phyloP scores from a whole-genome alignment of 2,888 invertebrate genomes.

The Rhabditophanes sp. region DNA sequence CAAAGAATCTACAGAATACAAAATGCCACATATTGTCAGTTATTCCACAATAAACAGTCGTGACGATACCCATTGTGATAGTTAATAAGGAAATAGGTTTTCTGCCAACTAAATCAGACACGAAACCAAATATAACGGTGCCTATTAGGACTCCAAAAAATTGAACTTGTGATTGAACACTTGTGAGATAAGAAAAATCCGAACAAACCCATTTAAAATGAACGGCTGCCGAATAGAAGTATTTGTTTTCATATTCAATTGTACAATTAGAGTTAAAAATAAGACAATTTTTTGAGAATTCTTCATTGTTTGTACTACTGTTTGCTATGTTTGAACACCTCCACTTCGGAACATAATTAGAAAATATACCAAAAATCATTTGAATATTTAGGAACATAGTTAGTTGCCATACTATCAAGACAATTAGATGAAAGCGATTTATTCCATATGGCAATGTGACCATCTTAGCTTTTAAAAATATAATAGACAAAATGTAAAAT shows the following conservation, averaged over 20 bases:
- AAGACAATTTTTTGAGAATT: conserved; percentile 23
- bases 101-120: conserved; percentile 9
- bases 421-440: conserved; percentile 39
- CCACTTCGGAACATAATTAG: conserved; percentile 37
- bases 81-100: conserved; percentile 16
- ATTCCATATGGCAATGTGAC: no score
- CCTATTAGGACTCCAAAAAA: conserved; percentile 23
- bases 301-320: no score
- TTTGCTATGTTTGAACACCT: no score
- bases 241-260: conserved; percentile 25
- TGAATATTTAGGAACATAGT: conserved; percentile 35
- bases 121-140: conserved; percentile 32
- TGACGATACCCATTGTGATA: conserved; percentile 22
- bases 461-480: no score
- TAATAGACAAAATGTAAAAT: no score
- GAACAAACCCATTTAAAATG: conserved; percentile 37
- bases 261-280: conserved; percentile 15
- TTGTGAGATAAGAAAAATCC: conserved; percentile 17
- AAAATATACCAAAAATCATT: conserved; percentile 37
- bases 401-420: conserved; percentile 38
- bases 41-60: no score
- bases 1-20: conserved; percentile 24
- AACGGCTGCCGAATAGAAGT: conserved; percentile 33
- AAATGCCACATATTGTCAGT: no score
- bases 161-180: conserved; percentile 32